phyloP scores from a whole-genome alignment of 2,888 invertebrate genomes.

The Electrophaes corylata region DNA sequence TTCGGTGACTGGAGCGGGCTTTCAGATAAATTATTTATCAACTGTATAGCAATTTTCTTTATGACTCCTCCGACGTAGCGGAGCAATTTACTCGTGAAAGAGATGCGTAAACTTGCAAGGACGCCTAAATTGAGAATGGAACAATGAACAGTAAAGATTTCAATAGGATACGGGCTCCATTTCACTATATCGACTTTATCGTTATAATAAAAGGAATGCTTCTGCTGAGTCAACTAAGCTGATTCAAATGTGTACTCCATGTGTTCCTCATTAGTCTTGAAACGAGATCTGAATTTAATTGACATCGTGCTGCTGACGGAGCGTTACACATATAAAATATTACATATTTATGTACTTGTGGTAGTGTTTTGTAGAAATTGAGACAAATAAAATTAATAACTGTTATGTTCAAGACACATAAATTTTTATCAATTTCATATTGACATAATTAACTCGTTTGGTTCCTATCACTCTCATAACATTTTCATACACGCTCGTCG shows the following conservation, averaged over 20 bases:
- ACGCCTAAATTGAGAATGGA: slow-evolving; percentile 78
- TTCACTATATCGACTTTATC: slow-evolving; percentile 35
- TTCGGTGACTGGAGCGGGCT: slow-evolving; percentile 83
- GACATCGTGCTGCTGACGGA: slow-evolving; percentile 53
- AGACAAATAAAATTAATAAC: too few species aligned
- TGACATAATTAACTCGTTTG: too few species aligned
- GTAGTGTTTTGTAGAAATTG: slow-evolving; percentile 43
- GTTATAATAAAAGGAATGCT: slow-evolving; percentile 35
- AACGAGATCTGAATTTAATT: slow-evolving; percentile 68
- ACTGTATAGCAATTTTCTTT: slow-evolving; percentile 85
- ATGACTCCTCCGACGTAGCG: slow-evolving; percentile 83
- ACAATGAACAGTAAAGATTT: slow-evolving; percentile 75
- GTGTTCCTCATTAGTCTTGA: slow-evolving; percentile 70
- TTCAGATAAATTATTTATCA: slow-evolving; percentile 85
- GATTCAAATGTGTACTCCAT: slow-evolving; percentile 49
- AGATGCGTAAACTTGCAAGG: slow-evolving; percentile 83
- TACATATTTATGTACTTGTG: slow-evolving; percentile 27
- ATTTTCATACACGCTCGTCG: too few species aligned
- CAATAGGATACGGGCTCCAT: slow-evolving; percentile 56
- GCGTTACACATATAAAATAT: too few species aligned
- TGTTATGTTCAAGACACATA: too few species aligned
- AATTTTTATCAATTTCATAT: too few species aligned
- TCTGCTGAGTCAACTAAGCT: slow-evolving; percentile 35
- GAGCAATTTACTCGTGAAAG: slow-evolving; percentile 82
- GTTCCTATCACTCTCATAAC: too few species aligned